Base-by-base conservation (phyloP, 2,888 invertebrate species). In the Therioaphis trifolii region DNA sequence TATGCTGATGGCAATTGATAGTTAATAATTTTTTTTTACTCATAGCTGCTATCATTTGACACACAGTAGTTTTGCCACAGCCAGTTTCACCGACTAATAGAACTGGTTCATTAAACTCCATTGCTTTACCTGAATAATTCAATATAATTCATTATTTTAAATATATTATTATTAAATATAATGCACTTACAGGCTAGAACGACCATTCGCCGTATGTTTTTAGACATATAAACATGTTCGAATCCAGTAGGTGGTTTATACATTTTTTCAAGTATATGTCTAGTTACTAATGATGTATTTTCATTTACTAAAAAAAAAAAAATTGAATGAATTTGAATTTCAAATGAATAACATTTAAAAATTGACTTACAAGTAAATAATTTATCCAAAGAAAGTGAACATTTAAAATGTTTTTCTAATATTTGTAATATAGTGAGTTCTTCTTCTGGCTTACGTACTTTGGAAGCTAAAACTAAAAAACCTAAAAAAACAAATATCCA, bases 1-100 rank as follows among this genome's bases (percentile, higher is more conserved):
- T 97, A 88, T 99, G 96, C 94, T 99, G 96, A 88, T 99, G 99
- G 89, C 99, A 99, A 89, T 99, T 99, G 1, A 99, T 93, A 58
- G 95, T 93, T 80, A 93, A 91, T 58, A 99, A 90, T 79, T 92
- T 89, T 79, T 92, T 92, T 1, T 90, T 89, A 85, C 91, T 92
- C 78, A 94, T 90, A 43, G 92, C 91, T 7, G 97, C 94, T 76
- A 96, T 91, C 24, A 98, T 90, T 90, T 99, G 96, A 87, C 97
- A 98, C 5, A 98, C 92, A 0, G 98, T 98, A 0, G 99, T 99
- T 90, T 99, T 99, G 0, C 99, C 99, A 88, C 98, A 96, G 0
- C 98, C 99, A 1, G 99, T 99, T 88, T 98, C 98, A 14, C 99
- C 99, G 0, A 99, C 97, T 63, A 99, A 90, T 69, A 99, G 89